Evolutionary conservation across 2,113 vertebrate species (phyloP).

Genomic region (Chaetops frenatus): DNA sequence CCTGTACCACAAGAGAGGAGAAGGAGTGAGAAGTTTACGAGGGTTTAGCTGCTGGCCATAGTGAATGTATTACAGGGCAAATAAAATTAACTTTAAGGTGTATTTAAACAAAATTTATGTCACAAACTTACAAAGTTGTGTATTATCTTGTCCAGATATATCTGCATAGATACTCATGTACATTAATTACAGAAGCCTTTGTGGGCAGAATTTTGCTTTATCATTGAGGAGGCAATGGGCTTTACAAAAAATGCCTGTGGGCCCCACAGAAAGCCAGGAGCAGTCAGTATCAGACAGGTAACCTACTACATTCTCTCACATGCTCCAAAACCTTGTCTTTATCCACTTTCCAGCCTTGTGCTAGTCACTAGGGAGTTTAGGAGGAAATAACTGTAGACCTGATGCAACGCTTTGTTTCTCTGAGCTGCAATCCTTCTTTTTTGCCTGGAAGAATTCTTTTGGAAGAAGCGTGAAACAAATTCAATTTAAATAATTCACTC

Average conservation of each 20-base stretch:
- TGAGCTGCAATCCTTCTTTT: neutral
- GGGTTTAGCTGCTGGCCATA: rapidly evolving
- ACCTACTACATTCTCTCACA: neutral
- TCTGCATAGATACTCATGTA: neutral
- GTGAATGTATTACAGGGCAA: neutral
- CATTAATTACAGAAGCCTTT: neutral
- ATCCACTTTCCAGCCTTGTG: neutral
- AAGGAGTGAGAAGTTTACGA: neutral
- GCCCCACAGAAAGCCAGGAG: neutral
- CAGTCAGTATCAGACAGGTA: neutral
- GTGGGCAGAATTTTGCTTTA: neutral
- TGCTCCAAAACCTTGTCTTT: neutral
- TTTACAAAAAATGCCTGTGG: neutral
- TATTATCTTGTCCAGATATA: neutral
- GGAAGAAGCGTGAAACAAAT: neutral
- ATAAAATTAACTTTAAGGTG: neutral
- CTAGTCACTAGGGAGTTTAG: neutral
- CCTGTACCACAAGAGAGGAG: rapidly evolving
- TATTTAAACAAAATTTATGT: neutral
- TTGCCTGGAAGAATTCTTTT: neutral
- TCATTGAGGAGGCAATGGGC: neutral
- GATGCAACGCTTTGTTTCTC: neutral
- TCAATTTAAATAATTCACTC: neutral
- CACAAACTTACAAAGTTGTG: neutral
- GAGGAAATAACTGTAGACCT: neutral